Conservation (phyloP, 2,797 vertebrate species). For the Fistularia tabacaria region DNA sequence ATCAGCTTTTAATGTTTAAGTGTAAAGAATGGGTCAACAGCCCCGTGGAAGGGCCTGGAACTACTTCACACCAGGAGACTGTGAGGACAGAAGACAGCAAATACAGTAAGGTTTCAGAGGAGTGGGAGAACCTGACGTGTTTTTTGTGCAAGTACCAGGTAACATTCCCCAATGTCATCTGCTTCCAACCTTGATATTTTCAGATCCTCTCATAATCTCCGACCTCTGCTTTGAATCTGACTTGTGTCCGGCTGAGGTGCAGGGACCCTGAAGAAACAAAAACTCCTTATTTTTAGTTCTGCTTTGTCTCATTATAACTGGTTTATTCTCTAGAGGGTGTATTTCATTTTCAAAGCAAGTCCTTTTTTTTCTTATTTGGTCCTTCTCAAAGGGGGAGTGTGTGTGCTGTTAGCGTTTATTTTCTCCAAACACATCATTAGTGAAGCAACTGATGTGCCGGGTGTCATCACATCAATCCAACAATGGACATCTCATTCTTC, state of each 20-base stretch:
- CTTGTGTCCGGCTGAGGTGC: not conserved
- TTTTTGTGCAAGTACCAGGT: no score
- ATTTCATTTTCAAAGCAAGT: constrained; percentile 59
- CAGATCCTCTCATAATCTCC: no score
- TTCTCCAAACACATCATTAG: constrained; percentile 50
- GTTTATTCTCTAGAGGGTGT: constrained; percentile 54
- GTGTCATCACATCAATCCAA: constrained; percentile 23
- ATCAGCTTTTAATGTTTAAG: no score
- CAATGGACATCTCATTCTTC: constrained; percentile 14
- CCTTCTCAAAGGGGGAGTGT: constrained; percentile 47
- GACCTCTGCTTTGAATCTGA: no score
- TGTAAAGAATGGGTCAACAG: no score
- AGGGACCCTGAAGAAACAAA: not conserved
- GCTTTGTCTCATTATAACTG: constrained; percentile 57
- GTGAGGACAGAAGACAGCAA: no score
- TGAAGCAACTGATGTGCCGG: constrained; percentile 40
- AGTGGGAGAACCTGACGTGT: no score
- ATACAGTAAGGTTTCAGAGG: no score
- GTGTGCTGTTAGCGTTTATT: constrained; percentile 26
- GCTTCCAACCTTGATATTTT: no score
- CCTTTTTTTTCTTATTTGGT: constrained; percentile 24
- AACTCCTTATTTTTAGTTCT: constrained; percentile 50
- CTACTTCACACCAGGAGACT: no score
- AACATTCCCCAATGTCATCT: no score
- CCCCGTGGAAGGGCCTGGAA: no score